Base-by-base conservation (phyloP, 2,797 vertebrate genomes). In the Clarias pachynema region DNA sequence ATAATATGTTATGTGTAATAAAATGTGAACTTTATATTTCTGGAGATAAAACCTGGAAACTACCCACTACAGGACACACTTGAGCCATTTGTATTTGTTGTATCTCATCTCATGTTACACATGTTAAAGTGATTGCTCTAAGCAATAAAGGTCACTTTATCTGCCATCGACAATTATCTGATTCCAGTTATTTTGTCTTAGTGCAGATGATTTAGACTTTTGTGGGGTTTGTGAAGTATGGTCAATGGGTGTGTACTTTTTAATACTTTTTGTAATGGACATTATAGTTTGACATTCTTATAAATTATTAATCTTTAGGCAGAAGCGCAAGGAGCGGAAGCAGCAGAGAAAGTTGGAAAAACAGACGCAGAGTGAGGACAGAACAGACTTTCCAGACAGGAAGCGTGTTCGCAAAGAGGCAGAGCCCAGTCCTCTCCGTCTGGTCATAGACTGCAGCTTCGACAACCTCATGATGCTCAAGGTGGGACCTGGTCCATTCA, bases 371-470 rank as follows among this genome's bases (percentile, higher is more conserved):
- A 26, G 82, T 66, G 95, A 96, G 6, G 92, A 95, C 26, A 92
- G 37, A 26, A 84, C 26, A 0, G 91, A 93, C 82, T 95, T 81
- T 69, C 85, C 29, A 82, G 88, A 86, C 82, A 94, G 93, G 57
- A 99, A 99, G 83, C 96, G 94, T 5, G 86, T 92, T 15, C 94
- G 95, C 60, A 94, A 90, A 82, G 95, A 97, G 18, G 92, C 90
- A 74, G 90, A 91, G 79, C 95, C 95, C 40, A 96, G 96, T 86
- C 91, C 94, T 0, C 92, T 99, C 77, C 96, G 97, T 60, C 95
- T 99, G 86, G 79, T 98, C 74, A 94, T 99, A 89, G 98, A 99
- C 93, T 99, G 98, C 93, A 97, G 97, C 93, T 99, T 99, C 37
- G 98, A 99, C 89, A 83, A 89, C 87, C 93, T 99, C 83, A 99